Base-by-base conservation (phyloP, 2,113 vertebrate genomes). In the Xiphophorus maculatus region DNA sequence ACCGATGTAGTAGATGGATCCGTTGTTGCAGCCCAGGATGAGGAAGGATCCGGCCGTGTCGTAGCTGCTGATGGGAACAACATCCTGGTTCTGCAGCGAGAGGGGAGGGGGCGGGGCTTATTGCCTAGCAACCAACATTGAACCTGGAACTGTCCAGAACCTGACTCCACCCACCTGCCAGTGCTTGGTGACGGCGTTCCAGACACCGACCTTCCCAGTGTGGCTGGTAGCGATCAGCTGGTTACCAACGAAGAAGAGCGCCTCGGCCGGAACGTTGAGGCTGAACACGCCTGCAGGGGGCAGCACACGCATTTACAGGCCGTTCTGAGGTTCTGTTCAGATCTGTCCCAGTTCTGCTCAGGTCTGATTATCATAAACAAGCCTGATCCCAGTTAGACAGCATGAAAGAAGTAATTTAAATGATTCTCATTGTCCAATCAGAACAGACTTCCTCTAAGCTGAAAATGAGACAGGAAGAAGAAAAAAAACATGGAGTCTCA, bases 111-210 rank as follows among this genome's bases (percentile, higher is more conserved):
- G 40, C 13, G 40, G 40, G 40, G 40, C 14, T 42, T 42, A 42
- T 48, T 5, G 3, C 51, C 2, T 17, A 10, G 25, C 51, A 25
- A 58, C 51, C 9, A 7, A 10, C 22, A 58, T 22, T 2, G 6
- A 5, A 25, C 6, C 7, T 8, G 51, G 25, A 54, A 25, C 22
- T 0, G 25, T n/a, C 22, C 51, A n/a, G 25, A 58, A 2, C 12
- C 54, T 2, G 32, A 0, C 66, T 60, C n/a, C 63, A 11, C 81
- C 27, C 30, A 97, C 97, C 96, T 98, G 97, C 97, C 97, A 98
- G 92, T 98, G 97, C 82, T 98, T 97, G 79, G 97, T 98, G 84
- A 98, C 96, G 0, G 97, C 97, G 5, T 98, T 98, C 97, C 97
- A 98, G 19, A 98, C 97, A 0, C 97, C 97, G 0, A 98, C 96